Evolutionary conservation across 2,888 invertebrate species (phyloP).

Genomic region (Monopis laevigella): DNA sequence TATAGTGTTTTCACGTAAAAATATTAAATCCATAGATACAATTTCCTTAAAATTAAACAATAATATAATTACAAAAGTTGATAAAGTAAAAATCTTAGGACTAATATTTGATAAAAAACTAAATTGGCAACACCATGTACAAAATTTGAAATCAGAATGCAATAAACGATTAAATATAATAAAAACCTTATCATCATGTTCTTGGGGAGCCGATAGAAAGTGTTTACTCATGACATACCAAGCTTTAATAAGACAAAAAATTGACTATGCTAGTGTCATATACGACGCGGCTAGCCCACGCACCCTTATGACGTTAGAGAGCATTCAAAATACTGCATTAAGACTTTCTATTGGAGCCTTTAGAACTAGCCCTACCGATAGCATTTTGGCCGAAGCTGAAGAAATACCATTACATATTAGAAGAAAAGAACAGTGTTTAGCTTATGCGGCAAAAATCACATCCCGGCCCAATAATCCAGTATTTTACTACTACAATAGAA

Average conservation of each 20-base stretch:
- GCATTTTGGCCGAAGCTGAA: constrained; percentile 3
- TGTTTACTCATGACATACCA: constrained; percentile 14
- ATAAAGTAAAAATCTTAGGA: constrained; percentile 15
- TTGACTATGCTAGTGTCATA: constrained; percentile 15
- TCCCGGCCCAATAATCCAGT: neutral
- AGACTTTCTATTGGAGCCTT: constrained; percentile 2
- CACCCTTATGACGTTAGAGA: neutral
- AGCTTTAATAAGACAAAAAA: constrained; percentile 17
- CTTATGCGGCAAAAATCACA: neutral
- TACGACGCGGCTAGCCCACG: constrained; percentile 15
- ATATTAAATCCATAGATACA: too few species aligned
- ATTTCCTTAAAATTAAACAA: constrained; percentile 9
- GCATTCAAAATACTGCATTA: constrained; percentile 2
- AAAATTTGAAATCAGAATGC: constrained; percentile 18
- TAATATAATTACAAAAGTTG: constrained; percentile 13
- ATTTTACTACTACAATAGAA: constrained; percentile 1
- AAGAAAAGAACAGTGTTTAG: neutral
- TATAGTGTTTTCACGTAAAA: constrained; percentile 15
- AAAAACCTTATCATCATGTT: constrained; percentile 15
- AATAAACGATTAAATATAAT: constrained; percentile 17
- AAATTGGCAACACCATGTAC: constrained; percentile 15
- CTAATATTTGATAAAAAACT: constrained; percentile 17
- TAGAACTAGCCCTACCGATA: neutral
- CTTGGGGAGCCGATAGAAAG: constrained; percentile 17
- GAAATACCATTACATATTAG: neutral